Conservation (phyloP, 35 echinoderm and acorn worm species). For the Holothuria glaberrima region DNA sequence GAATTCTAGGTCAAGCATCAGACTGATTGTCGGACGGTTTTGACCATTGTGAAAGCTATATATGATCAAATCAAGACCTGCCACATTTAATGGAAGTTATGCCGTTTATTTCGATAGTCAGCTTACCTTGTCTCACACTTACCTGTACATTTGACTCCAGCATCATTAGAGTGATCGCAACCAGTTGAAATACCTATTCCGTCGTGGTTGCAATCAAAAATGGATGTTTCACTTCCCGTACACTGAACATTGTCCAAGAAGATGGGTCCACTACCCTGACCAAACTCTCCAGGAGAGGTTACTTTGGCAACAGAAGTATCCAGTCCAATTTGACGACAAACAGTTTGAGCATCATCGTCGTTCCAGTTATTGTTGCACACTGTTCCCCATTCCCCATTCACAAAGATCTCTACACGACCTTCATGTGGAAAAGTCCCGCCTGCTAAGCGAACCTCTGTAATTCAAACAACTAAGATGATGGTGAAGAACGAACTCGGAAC, state of each 20-base stretch:
- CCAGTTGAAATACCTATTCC: background rate
- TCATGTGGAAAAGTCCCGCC: background rate
- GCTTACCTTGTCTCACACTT: too few species aligned
- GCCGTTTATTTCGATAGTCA: too few species aligned
- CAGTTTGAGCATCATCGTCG: background rate
- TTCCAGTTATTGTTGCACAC: conserved; percentile 30
- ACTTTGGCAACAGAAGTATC: too few species aligned
- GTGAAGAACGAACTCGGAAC: too few species aligned
- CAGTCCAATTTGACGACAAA: background rate
- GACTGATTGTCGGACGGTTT: too few species aligned
- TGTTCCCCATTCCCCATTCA: conserved; percentile 20
- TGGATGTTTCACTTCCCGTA: background rate
- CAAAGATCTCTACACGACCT: conserved; percentile 41
- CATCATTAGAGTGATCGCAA: background rate
- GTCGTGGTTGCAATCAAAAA: background rate
- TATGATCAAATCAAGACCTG: too few species aligned
- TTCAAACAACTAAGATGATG: too few species aligned
- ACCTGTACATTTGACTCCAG: background rate
- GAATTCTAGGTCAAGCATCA: too few species aligned
- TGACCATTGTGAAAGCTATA: too few species aligned
- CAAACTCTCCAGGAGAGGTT: background rate
- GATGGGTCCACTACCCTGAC: background rate
- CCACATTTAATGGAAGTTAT: too few species aligned
- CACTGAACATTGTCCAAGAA: background rate
- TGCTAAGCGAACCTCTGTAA: background rate